phyloP scores from a whole-genome alignment of 2,113 vertebrate genomes.

The Lepisosteus oculatus region DNA sequence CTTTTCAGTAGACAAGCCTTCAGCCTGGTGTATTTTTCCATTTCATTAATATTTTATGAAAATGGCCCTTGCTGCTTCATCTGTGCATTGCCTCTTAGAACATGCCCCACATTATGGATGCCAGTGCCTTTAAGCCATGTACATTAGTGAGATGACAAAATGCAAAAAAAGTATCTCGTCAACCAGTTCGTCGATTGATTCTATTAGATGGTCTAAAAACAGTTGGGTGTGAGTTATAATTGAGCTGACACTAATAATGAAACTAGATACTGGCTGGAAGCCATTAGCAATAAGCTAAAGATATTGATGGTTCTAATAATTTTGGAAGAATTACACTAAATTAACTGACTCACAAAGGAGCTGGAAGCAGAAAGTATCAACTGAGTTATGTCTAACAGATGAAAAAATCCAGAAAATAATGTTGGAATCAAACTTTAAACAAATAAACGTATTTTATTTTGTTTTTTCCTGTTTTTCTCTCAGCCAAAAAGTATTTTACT shows the following conservation, averaged over 20 bases:
- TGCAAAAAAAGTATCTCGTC: slow-evolving; percentile 85
- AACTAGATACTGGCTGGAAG: slow-evolving; percentile 91
- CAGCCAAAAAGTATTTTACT: no score
- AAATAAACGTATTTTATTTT: no score
- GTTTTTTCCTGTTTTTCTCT: no score
- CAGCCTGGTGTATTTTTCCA: slow-evolving; percentile 97
- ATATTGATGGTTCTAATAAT: slow-evolving; percentile 99
- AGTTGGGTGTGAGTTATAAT: slow-evolving; percentile 99
- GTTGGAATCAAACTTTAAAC: no score
- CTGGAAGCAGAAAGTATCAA: slow-evolving; percentile 32
- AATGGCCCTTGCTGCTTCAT: slow-evolving; percentile 98
- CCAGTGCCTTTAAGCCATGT: slow-evolving; percentile 90
- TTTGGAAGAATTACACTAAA: slow-evolving; percentile 67
- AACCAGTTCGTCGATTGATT: slow-evolving; percentile 93
- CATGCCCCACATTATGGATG: slow-evolving; percentile 95
- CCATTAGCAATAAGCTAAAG: slow-evolving; percentile 86
- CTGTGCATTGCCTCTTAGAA: slow-evolving; percentile 90
- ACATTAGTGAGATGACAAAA: slow-evolving; percentile 95
- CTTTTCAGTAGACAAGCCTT: slow-evolving; percentile 86
- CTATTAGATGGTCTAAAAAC: slow-evolving; percentile 95
- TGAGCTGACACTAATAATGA: slow-evolving; percentile 97
- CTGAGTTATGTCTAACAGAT: no score
- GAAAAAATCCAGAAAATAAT: no score
- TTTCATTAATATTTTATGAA: slow-evolving; percentile 99
- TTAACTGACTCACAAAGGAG: slow-evolving; percentile 11